Evolutionary conservation across 2,113 vertebrate species (phyloP).

Genomic region (Guaruba guarouba): DNA sequence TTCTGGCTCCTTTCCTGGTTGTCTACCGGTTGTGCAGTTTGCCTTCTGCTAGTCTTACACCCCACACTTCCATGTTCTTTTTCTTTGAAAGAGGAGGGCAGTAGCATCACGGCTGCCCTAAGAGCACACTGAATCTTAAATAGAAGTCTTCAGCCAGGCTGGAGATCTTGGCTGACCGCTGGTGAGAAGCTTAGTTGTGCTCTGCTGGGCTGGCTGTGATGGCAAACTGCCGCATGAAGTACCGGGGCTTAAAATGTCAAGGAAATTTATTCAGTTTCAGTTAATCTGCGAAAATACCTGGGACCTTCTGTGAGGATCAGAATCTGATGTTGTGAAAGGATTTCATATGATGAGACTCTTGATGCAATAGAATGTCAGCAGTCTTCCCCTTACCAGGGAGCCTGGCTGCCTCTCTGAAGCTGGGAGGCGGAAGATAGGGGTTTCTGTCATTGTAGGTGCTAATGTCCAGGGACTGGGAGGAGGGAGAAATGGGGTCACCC

Average conservation of each 20-base stretch:
- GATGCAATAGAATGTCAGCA: background rate
- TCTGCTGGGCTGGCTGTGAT: background rate
- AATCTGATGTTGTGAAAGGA: constrained; percentile 25
- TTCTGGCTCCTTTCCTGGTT: background rate
- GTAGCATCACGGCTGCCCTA: background rate
- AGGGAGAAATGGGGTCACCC: background rate
- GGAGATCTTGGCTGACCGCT: background rate
- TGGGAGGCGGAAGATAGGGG: background rate
- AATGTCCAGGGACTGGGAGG: background rate
- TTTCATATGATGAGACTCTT: background rate
- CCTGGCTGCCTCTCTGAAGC: background rate
- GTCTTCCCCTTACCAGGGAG: background rate
- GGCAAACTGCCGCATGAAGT: background rate
- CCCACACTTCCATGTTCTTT: background rate
- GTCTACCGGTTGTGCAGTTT: background rate
- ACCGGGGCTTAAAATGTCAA: constrained; percentile 17
- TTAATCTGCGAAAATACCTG: constrained; percentile 14
- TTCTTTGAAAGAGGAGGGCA: background rate
- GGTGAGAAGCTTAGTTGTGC: background rate
- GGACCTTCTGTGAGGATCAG: background rate
- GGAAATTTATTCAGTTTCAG: constrained; percentile 15
- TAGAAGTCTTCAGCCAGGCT: background rate
- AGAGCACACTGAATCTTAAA: background rate
- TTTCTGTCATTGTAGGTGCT: background rate
- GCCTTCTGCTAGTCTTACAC: background rate